phyloP scores from a whole-genome alignment of 2,888 invertebrate species.

The Aphodius granarius region DNA sequence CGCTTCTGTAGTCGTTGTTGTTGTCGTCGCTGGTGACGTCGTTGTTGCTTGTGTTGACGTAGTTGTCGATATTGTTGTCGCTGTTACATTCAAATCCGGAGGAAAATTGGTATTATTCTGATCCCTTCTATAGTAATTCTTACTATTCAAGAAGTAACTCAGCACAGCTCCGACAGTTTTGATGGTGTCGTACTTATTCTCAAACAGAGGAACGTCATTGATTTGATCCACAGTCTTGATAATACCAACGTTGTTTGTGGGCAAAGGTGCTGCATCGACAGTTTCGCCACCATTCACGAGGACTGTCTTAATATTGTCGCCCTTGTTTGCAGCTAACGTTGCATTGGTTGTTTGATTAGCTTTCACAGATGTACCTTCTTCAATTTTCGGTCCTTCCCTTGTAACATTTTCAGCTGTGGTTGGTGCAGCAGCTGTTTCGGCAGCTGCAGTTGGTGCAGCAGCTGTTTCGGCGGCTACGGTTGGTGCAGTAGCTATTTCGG shows the following conservation, averaged over 20 bases:
- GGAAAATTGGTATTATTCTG: background rate
- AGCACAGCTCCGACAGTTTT: background rate
- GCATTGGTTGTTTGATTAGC: background rate
- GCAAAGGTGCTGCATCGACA: background rate
- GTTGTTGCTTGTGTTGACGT: constrained; percentile 39
- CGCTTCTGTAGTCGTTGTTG: constrained; percentile 16
- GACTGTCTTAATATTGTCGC: background rate
- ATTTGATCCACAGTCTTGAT: background rate
- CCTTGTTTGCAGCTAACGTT: background rate
- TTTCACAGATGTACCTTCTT: background rate
- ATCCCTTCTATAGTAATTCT: background rate
- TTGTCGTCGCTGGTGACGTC: constrained; percentile 24
- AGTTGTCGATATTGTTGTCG: constrained; percentile 39
- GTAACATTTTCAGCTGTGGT: background rate
- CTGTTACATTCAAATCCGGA: constrained; percentile 5
- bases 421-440: background rate
- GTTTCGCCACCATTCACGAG: background rate
- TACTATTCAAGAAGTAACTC: background rate
- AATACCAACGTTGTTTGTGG: background rate
- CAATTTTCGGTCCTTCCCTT: background rate
- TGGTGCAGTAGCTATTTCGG: background rate
- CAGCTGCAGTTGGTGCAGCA: background rate
- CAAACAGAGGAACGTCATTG: background rate
- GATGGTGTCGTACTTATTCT: background rate
- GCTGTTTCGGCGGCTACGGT: background rate